These are phyloP conservation scores for Drosophila kanekoi DNA, from an alignment of 2,888 invertebrate genomes.

Conservation along the genomic window DNA sequence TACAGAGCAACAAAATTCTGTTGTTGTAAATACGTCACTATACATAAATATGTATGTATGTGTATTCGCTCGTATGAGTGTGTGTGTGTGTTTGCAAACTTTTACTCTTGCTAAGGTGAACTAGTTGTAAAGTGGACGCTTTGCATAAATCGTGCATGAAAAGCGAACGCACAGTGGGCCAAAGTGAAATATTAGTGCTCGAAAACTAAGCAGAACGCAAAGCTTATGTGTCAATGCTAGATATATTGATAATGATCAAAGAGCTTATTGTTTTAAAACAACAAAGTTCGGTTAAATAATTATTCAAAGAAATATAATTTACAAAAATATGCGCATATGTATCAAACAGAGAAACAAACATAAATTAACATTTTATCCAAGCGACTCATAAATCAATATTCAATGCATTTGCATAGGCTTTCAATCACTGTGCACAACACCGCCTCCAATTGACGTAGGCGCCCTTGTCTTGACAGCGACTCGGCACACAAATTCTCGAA, in stretches of 20 bases:
- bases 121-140: constrained; percentile 70
- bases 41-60: no score
- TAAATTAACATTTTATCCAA: constrained; percentile 2
- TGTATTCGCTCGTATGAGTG: not conserved
- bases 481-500: constrained; percentile 18
- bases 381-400: constrained; percentile 11
- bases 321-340: no score
- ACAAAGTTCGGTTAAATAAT: not conserved
- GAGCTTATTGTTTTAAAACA: not conserved
- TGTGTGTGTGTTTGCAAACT: constrained; percentile 51
- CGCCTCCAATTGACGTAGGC: constrained; percentile 26
- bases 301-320: not conserved
- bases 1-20: no score
- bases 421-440: constrained; percentile 19
- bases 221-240: no score
- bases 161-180: constrained; percentile 38
- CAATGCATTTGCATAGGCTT: constrained; percentile 26
- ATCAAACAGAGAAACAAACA: not conserved
- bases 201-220: not conserved
- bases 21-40: no score
- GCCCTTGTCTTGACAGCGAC: constrained; percentile 28
- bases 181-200: not conserved
- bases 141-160: constrained; percentile 68
- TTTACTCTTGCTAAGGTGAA: constrained; percentile 76
- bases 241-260: no score